Base-by-base conservation (phyloP, 2,113 vertebrate species). In the Charadrius vociferus region DNA sequence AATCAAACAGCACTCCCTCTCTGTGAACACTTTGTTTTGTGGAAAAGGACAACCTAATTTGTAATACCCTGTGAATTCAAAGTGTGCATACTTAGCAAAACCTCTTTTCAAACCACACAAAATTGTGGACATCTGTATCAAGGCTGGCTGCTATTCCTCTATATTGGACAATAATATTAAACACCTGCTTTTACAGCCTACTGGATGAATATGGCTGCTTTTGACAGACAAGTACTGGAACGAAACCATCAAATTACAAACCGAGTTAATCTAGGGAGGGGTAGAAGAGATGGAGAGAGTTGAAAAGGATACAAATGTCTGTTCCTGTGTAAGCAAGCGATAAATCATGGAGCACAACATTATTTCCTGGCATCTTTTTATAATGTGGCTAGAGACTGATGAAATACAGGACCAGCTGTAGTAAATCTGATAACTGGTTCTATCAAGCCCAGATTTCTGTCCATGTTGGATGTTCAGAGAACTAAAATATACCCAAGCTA, bases 341-440 rank as follows among this genome's bases (percentile, higher is more conserved):
- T 95, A 94, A 97, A 95, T 95, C 87, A 73, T 14, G 13, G 10
- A 91, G 58, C 66, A 90, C 58, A 58, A 56, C 1, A 1, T 73
- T 95, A 77, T 85, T 96, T 95, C 75, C 52, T 91, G 89, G 74
- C 74, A 95, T 93, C 81, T 94, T 80, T 94, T 86, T 73, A 90
- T 82, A 87, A 79, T 4, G 66, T 85, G 83, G 73, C 77, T 66
- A 77, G 39, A 96, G 71, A 82, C 62, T 95, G 95, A 89, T 59
- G 91, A 96, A 95, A 94, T 87, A 77, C 86, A 95, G 92, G 62
- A 77, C 84, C 29, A 79, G 93, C 20, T 23, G 1, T 4, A 88
- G 53, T 86, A 94, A 93, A 95, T 77, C 74, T 91, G 86, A 37
- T 93, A 94, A 95, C 62, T 66, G 37, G 37, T 47, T 80, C 74